These are phyloP conservation scores for Pseudopleuronectes americanus DNA, from an alignment of 2,797 vertebrate genomes.

Conservation along the genomic window DNA sequence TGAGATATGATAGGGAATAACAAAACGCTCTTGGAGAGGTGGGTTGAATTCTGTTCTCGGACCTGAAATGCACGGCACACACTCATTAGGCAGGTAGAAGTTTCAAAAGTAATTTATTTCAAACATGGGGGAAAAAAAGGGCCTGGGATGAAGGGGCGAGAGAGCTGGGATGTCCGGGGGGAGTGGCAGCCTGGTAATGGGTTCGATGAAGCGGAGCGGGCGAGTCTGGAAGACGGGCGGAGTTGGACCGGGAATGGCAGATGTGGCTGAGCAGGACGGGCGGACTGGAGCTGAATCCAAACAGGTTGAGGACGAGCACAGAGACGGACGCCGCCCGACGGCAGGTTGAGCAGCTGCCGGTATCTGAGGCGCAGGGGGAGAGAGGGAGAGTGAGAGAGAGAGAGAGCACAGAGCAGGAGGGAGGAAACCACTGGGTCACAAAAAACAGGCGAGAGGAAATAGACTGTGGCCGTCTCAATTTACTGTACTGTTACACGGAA, in stretches of 20 bases:
- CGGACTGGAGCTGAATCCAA: slow-evolving; percentile 2
- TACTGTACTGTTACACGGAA: background rate
- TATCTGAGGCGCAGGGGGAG: background rate
- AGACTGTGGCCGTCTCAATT: background rate
- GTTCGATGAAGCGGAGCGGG: slow-evolving; percentile 1
- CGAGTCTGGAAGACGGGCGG: slow-evolving; percentile 6
- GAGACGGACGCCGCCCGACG: background rate
- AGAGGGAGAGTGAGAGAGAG: background rate
- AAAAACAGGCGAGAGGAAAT: background rate
- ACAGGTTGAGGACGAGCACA: background rate
- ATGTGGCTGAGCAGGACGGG: background rate
- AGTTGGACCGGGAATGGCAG: slow-evolving; percentile 4
- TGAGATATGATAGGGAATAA: background rate
- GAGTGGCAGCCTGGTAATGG: slow-evolving; percentile 12
- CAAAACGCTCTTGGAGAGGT: background rate
- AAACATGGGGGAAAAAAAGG: background rate
- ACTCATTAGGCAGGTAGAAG: background rate
- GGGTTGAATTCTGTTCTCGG: background rate
- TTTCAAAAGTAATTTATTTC: slow-evolving; percentile 8
- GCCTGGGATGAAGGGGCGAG: background rate
- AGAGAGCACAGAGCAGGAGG: no score
- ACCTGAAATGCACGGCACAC: background rate
- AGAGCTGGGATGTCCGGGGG: background rate
- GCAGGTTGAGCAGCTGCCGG: background rate
- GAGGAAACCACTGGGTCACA: background rate